Percentiles rank a stretch among this genome's conserved stretches.
Conservation (phyloP, 2,888 invertebrate species). For the Tenthredo amoena region DNA sequence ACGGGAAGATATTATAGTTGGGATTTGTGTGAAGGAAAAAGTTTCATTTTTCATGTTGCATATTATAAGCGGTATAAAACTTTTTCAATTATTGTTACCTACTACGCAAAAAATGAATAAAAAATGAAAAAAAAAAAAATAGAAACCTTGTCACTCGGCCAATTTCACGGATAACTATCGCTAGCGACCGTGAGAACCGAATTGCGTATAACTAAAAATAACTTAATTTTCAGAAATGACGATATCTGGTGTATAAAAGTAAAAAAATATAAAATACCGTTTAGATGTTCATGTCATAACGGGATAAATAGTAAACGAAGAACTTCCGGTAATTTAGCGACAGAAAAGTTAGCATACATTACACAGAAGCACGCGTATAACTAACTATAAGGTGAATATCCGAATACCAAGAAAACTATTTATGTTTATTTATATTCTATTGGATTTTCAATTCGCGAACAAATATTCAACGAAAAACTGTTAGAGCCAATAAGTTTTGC, state of each 20-base stretch:
- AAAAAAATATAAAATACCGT: not conserved
- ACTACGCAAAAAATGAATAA: not conserved
- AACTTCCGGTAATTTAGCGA: constrained; percentile 18
- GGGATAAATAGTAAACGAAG: not conserved
- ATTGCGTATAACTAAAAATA: not conserved
- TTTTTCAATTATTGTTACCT: no score
- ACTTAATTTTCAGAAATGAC: not conserved
- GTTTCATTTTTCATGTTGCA: no score
- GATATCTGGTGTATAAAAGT: not conserved
- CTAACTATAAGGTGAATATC: not conserved
- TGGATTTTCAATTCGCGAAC: not conserved
- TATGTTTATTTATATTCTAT: not conserved
- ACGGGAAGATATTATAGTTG: no score
- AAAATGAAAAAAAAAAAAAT: not conserved
- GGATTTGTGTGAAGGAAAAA: no score
- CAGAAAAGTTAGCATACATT: not conserved
- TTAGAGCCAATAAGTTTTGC: not conserved
- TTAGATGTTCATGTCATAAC: not conserved
- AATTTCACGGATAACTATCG: not conserved
- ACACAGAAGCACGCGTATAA: no score
- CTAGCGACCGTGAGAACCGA: not conserved
- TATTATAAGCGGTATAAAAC: no score
- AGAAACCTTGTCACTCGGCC: not conserved
- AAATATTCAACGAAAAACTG: not conserved
- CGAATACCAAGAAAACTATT: not conserved